Percentiles rank a stretch among this genome's conserved stretches.
These are phyloP conservation scores for Chaenodraco wilsoni DNA, from an alignment of 2,797 vertebrate genomes.

Conservation along the genomic window DNA sequence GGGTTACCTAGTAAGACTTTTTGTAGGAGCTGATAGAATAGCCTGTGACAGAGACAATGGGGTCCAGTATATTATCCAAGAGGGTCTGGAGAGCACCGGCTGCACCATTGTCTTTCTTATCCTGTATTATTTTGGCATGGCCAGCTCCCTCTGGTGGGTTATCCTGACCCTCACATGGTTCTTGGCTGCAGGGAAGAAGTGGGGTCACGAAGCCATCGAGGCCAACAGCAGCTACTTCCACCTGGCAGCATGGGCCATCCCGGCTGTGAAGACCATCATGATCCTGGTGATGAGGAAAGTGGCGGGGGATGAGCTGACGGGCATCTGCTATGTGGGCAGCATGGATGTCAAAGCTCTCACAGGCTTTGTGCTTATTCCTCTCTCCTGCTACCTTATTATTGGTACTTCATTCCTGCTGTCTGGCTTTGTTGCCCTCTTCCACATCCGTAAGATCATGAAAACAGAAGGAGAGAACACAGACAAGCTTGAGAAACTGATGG, in stretches of 20 bases:
- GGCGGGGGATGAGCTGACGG: constrained; percentile 95
- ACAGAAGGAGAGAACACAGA: constrained; percentile 97
- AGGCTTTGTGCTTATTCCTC: constrained; percentile 93
- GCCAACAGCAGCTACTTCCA: constrained; percentile 99
- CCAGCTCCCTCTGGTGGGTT: constrained; percentile 98
- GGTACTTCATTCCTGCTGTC: constrained; percentile 97
- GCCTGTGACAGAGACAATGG: constrained; percentile 96
- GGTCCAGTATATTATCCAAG: constrained; percentile 96
- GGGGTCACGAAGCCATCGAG: constrained; percentile 98
- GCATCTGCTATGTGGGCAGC: constrained; percentile 96
- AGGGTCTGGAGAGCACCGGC: constrained; percentile 97
- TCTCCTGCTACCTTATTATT: constrained; percentile 94
- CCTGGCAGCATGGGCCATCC: constrained; percentile 96
- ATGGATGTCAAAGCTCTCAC: constrained; percentile 96
- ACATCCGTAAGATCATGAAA: constrained; percentile 97
- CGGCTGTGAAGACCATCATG: constrained; percentile 96
- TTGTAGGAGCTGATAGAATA: constrained; percentile 93
- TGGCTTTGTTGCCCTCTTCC: constrained; percentile 97
- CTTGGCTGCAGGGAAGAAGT: constrained; percentile 96
- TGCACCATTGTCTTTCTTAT: constrained; percentile 98
- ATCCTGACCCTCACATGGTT: constrained; percentile 97
- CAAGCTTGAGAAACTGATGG: constrained; percentile 98
- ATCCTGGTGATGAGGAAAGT: constrained; percentile 96
- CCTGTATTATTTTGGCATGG: constrained; percentile 99
- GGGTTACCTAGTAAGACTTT: constrained; percentile 96